phyloP scores from a whole-genome alignment of 1,140 invertebrate species.

The Diachasma alloeum region DNA sequence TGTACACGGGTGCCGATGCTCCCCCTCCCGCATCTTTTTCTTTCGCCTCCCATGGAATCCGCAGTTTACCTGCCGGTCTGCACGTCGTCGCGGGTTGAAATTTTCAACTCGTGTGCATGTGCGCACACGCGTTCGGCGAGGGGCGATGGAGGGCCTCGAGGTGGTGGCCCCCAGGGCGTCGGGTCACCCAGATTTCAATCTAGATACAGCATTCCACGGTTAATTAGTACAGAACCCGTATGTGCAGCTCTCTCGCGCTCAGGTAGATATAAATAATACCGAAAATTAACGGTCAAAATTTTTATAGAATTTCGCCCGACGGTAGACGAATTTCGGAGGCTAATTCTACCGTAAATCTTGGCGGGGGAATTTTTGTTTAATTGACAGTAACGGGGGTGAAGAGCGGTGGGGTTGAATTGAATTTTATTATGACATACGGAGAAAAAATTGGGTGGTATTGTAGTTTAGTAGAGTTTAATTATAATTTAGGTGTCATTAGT shows the following conservation, averaged over 20 bases:
- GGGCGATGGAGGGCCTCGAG: conserved; percentile 37
- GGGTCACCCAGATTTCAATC: conserved; percentile 65
- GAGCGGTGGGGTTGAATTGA: too few species aligned
- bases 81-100: conserved; percentile 27
- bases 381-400: too few species aligned
- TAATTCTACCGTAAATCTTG: too few species aligned
- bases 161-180: conserved; percentile 60
- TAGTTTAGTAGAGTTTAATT: too few species aligned
- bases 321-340: too few species aligned
- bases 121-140: not conserved
- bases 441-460: too few species aligned
- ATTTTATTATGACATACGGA: too few species aligned
- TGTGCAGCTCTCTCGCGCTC: not conserved
- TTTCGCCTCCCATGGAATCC: not conserved
- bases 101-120: not conserved
- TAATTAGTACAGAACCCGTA: conserved; percentile 59
- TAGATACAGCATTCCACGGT: conserved; percentile 64
- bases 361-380: too few species aligned
- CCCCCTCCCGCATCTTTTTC: not conserved
- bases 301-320: not conserved
- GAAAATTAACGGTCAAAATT: not conserved
- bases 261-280: not conserved
- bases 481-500: too few species aligned
- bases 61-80: conserved; percentile 18
- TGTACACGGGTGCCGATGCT: conserved; percentile 24